Percentiles rank a stretch among this genome's conserved stretches.
Evolutionary conservation across 23 tunicate genomes (phyloP).

Genomic region (Ciona savignyi): DNA sequence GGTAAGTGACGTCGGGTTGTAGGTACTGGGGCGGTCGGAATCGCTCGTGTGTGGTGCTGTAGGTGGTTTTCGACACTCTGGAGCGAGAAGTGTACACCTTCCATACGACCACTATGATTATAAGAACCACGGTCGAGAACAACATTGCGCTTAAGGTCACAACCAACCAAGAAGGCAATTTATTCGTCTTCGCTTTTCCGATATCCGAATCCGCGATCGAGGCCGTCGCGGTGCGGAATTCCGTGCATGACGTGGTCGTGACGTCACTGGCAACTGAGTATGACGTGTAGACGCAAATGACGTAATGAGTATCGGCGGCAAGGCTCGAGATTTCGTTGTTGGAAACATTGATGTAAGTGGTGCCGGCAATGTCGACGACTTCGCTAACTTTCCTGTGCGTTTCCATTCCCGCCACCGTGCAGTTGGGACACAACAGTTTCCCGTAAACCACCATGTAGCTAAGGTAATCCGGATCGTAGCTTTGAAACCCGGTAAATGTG

Average conservation of each 20-base stretch:
- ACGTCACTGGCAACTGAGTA: conserved; percentile 17
- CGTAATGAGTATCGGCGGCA: conserved; percentile 17
- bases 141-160: conserved; percentile 18
- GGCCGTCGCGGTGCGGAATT: conserved; percentile 5
- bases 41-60: not conserved
- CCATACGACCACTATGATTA: conserved; percentile 14
- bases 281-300: conserved; percentile 49
- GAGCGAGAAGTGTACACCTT: not conserved
- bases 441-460: conserved; percentile 34
- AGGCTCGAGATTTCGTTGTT: conserved; percentile 3
- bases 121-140: conserved; percentile 15
- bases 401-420: conserved; percentile 7
- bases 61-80: not conserved
- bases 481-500: conserved; percentile 8
- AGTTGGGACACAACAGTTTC: conserved; percentile 19
- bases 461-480: conserved; percentile 31
- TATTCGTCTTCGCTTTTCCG: not conserved
- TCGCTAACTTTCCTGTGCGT: not conserved
- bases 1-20: not conserved
- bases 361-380: not conserved
- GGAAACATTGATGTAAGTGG: not conserved
- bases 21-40: not conserved
- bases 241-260: conserved; percentile 21
- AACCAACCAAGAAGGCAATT: conserved; percentile 10
- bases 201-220: not conserved